These are phyloP conservation scores for Eurois occulta DNA, from an alignment of 2,888 invertebrate genomes.

Conservation along the genomic window DNA sequence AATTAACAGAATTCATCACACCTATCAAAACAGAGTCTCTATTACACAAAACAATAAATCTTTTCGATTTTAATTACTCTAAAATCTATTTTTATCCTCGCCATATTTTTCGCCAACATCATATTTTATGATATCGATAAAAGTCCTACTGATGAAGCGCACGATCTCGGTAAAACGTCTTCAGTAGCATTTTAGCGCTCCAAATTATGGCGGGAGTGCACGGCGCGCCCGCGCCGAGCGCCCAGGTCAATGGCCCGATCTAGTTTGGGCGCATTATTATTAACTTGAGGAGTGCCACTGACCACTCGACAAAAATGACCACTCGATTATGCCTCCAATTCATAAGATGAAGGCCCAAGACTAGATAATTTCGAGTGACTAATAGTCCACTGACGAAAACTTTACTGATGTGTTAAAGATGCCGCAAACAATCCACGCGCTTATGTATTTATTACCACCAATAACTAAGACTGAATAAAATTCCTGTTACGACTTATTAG, in stretches of 20 bases:
- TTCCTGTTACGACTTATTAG: conserved; percentile 56
- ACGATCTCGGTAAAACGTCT: conserved; percentile 47
- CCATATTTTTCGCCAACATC: conserved; percentile 13
- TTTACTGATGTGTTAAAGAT: conserved; percentile 43
- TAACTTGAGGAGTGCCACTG: conserved; percentile 84
- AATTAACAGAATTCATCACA: conserved; percentile 10
- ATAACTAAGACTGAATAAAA: conserved; percentile 55
- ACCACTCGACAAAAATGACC: conserved; percentile 79
- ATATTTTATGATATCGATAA: conserved; percentile 38
- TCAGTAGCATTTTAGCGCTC: conserved; percentile 84
- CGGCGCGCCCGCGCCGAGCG: conserved; percentile 82
- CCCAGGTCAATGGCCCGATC: conserved; percentile 88
- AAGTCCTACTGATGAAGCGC: conserved; percentile 34
- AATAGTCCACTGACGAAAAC: conserved; percentile 55
- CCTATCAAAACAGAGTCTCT: conserved; percentile 3
- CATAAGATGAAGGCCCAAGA: conserved; percentile 65
- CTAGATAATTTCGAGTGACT: conserved; percentile 60
- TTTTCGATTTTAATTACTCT: conserved; percentile 31
- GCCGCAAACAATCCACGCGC: conserved; percentile 40
- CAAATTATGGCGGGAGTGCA: conserved; percentile 78
- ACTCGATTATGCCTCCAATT: conserved; percentile 71
- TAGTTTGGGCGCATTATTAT: conserved; percentile 90
- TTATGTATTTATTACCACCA: conserved; percentile 50
- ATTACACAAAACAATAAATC: conserved; percentile 22
- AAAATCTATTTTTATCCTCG: conserved; percentile 17